Evolutionary conservation across 1,140 invertebrate genomes (phyloP).

Genomic region (Drosophila kepulauana): DNA sequence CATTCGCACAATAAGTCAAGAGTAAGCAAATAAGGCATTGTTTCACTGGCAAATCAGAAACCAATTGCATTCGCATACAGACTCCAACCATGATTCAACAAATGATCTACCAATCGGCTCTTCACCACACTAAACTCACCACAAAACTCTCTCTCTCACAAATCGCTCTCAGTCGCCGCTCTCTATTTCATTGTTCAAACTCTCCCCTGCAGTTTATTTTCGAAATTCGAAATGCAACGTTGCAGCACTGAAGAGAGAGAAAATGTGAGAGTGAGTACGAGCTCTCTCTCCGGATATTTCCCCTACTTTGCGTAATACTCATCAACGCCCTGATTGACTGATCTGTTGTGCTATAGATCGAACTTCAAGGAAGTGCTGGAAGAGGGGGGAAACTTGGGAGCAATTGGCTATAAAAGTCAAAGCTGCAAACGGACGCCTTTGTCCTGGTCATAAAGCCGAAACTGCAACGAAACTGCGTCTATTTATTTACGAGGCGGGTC

Average conservation of each 20-base stretch:
- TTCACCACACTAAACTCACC: conserved; percentile 68
- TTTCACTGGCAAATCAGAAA: conserved; percentile 22
- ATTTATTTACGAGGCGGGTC: conserved; percentile 72
- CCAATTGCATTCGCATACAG: conserved; percentile 29
- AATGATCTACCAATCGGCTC: conserved; percentile 41
- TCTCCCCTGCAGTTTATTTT: conserved; percentile 46
- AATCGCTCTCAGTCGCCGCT: conserved; percentile 1
- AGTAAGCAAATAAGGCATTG: conserved; percentile 4
- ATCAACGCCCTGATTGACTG: conserved; percentile 42
- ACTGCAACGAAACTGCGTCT: conserved; percentile 35
- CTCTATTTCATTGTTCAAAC: conserved; percentile 6
- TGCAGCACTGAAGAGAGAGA: conserved; percentile 1
- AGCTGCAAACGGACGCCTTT: conserved; percentile 66
- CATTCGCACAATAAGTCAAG: background rate
- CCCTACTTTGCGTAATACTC: conserved; percentile 21
- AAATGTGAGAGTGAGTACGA: background rate
- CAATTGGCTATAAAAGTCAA: conserved; percentile 67
- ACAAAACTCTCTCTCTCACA: conserved; percentile 10
- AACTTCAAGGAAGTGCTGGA: background rate
- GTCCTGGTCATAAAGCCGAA: conserved; percentile 67
- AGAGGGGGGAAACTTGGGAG: background rate
- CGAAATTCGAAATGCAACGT: conserved; percentile 64
- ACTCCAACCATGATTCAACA: conserved; percentile 11
- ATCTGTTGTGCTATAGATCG: conserved; percentile 17
- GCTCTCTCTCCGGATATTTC: conserved; percentile 19